These are phyloP conservation scores for Listronotus bonariensis DNA, from an alignment of 1,140 invertebrate genomes.

Conservation along the genomic window DNA sequence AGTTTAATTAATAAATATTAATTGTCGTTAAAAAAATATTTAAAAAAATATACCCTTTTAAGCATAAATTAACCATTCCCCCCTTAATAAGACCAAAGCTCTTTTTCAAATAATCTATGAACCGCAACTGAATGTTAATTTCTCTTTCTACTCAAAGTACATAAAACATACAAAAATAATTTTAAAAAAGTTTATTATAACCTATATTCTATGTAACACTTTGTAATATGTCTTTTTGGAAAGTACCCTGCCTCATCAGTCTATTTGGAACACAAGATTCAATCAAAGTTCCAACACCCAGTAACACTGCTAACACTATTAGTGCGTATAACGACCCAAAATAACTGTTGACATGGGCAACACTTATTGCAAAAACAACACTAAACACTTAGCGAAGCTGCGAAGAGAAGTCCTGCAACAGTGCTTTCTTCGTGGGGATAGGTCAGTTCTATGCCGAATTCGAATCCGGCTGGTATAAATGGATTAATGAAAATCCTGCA, in stretches of 20 bases:
- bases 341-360: background rate
- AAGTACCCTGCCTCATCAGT: conserved; percentile 12
- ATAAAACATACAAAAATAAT: background rate
- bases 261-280: conserved; percentile 15
- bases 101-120: too few species aligned
- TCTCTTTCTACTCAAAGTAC: background rate
- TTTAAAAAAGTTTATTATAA: background rate
- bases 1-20: too few species aligned
- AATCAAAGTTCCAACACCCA: conserved; percentile 6
- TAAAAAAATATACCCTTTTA: too few species aligned
- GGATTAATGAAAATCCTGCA: background rate
- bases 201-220: background rate
- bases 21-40: too few species aligned
- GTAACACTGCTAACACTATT: background rate
- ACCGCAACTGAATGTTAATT: too few species aligned
- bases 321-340: conserved; percentile 13
- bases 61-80: too few species aligned
- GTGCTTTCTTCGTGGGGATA: background rate
- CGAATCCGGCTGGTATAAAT: background rate
- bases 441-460: background rate
- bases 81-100: too few species aligned
- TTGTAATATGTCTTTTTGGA: conserved; percentile 13
- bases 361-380: conserved; percentile 8
- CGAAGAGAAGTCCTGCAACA: background rate
- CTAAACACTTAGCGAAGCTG: background rate